Evolutionary conservation across 2,888 invertebrate genomes (phyloP).

Genomic region (Stratiomys singularior): DNA sequence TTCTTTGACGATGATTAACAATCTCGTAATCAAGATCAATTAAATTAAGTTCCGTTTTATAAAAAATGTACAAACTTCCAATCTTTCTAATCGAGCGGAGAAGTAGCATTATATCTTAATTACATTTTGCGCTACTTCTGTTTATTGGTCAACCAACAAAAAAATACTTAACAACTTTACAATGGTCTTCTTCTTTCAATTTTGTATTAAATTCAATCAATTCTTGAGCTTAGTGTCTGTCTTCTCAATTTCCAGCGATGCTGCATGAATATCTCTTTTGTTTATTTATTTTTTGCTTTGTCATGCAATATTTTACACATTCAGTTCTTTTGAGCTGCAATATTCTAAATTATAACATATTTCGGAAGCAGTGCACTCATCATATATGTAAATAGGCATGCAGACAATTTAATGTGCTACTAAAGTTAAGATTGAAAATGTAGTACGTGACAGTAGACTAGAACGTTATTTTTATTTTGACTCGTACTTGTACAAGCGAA

Average conservation of each 20-base stretch:
- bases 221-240: background rate
- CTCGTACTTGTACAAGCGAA: no score
- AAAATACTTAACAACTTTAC: conserved; percentile 26
- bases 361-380: no score
- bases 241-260: background rate
- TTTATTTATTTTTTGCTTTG: background rate
- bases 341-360: no score
- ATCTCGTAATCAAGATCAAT: background rate
- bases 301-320: no score
- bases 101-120: conserved; percentile 7
- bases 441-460: no score
- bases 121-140: background rate
- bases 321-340: no score
- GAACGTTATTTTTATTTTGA: no score
- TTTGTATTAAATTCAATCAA: background rate
- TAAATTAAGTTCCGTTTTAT: background rate
- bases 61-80: conserved; percentile 14
- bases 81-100: background rate
- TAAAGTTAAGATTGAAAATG: no score
- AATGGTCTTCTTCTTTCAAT: background rate
- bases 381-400: no score
- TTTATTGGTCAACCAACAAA: background rate
- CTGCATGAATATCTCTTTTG: no score
- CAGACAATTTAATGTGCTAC: no score
- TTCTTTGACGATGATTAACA: background rate